Evolutionary conservation across 2,888 invertebrate genomes (phyloP).

Genomic region (Scaptomyza reducta): DNA sequence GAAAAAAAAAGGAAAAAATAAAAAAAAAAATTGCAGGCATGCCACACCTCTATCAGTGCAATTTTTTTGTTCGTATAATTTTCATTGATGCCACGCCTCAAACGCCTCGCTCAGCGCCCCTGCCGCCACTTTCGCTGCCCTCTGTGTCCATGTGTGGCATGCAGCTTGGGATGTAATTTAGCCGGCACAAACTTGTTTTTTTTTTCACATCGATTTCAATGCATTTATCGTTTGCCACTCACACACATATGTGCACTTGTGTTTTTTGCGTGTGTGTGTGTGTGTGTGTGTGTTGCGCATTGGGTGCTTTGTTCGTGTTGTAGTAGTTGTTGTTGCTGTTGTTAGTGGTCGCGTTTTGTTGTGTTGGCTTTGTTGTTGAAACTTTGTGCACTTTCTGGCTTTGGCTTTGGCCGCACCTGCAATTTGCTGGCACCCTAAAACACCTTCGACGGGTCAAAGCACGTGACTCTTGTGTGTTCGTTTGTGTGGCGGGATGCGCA

Average conservation of each 20-base stretch:
- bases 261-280: slow-evolving; percentile 3
- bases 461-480: slow-evolving; percentile 19
- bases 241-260: background rate
- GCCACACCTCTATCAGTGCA: slow-evolving; percentile 22
- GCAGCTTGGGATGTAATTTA: slow-evolving; percentile 28
- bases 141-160: slow-evolving; percentile 1
- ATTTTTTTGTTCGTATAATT: slow-evolving; percentile 24
- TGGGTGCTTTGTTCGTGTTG: slow-evolving; percentile 3
- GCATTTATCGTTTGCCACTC: slow-evolving; percentile 40
- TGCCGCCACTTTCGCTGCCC: slow-evolving; percentile 1
- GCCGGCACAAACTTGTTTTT: slow-evolving; percentile 6
- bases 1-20: background rate
- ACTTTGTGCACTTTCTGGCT: slow-evolving; percentile 12
- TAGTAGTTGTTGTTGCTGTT: background rate
- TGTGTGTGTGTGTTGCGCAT: slow-evolving; percentile 7
- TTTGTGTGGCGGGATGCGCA: background rate
- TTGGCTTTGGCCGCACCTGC: slow-evolving; percentile 28
- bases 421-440: slow-evolving; percentile 26
- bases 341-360: slow-evolving; percentile 7
- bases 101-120: background rate
- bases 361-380: slow-evolving; percentile 18
- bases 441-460: slow-evolving; percentile 37
- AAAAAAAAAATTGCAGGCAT: background rate
- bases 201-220: slow-evolving; percentile 52
- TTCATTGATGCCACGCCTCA: slow-evolving; percentile 28